phyloP scores from a whole-genome alignment of 2,113 vertebrate species.

The Leucosticte australis region DNA sequence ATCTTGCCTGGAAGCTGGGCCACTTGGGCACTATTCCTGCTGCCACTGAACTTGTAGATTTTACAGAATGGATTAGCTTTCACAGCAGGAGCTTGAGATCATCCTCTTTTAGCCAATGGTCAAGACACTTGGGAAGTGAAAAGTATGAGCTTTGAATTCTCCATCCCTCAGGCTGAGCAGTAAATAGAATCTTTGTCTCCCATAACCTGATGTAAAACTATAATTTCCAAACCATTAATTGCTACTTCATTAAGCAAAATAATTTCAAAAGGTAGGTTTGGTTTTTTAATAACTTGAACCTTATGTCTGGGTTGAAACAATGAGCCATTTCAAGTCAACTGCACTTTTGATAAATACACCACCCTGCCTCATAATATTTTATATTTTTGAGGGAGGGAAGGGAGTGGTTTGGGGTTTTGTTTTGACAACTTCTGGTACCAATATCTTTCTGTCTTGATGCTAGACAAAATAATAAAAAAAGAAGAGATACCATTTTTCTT shows the following conservation, averaged over 20 bases:
- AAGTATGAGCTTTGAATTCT: not conserved
- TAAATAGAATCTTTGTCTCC: not conserved
- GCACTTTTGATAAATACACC: not conserved
- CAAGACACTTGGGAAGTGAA: not conserved
- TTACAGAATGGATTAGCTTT: not conserved
- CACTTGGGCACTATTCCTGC: not conserved
- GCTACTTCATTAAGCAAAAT: not conserved
- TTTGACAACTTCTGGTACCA: not conserved
- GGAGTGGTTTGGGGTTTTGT: not conserved
- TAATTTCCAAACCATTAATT: not conserved
- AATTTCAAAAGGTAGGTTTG: not conserved
- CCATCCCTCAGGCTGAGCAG: not conserved
- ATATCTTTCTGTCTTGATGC: not conserved
- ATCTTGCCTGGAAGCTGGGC: not conserved
- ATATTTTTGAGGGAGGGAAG: not conserved
- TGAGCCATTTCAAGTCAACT: not conserved
- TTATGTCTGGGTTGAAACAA: not conserved
- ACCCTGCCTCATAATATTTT: not conserved
- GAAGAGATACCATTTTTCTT: not conserved
- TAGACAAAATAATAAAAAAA: not conserved
- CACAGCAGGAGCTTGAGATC: not conserved
- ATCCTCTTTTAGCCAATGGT: not conserved
- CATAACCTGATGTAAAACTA: not conserved
- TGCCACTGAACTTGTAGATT: not conserved
- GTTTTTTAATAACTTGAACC: rapidly evolving